phyloP scores from a whole-genome alignment of 2,113 vertebrate genomes.

The Lichenostomus cassidix region DNA sequence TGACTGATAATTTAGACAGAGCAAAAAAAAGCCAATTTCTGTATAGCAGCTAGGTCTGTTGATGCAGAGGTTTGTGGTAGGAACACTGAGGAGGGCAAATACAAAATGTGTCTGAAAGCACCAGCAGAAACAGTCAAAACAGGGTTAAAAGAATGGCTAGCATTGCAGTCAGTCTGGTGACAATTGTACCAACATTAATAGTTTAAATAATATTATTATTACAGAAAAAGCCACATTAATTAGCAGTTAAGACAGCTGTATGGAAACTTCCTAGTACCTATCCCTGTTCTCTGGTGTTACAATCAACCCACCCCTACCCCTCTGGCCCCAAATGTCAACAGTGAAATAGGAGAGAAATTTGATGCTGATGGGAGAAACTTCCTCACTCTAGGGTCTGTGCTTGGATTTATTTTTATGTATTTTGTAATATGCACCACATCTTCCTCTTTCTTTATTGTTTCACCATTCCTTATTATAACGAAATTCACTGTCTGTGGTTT shows the following conservation, averaged over 20 bases:
- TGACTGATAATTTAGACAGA: not conserved
- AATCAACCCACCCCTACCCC: not conserved
- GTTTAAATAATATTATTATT: not conserved
- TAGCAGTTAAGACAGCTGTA: not conserved
- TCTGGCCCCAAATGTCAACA: not conserved
- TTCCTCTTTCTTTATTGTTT: not conserved
- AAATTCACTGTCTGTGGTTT: not conserved
- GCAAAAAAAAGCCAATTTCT: not conserved
- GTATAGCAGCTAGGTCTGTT: fast-evolving
- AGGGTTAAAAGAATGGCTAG: not conserved
- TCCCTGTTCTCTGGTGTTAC: not conserved
- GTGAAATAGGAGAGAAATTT: not conserved
- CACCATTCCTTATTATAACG: not conserved
- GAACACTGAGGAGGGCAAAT: not conserved
- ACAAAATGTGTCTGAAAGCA: not conserved
- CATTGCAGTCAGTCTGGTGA: not conserved
- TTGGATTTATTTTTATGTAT: not conserved
- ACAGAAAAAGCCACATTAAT: not conserved
- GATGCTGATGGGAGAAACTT: not conserved
- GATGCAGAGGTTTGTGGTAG: not conserved
- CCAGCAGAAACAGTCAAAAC: not conserved
- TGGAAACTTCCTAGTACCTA: not conserved
- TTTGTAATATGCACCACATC: not conserved
- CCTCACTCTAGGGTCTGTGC: not conserved
- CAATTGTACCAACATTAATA: not conserved